These are phyloP conservation scores for Xestia ashworthii DNA, from an alignment of 2,888 invertebrate genomes.

Conservation along the genomic window DNA sequence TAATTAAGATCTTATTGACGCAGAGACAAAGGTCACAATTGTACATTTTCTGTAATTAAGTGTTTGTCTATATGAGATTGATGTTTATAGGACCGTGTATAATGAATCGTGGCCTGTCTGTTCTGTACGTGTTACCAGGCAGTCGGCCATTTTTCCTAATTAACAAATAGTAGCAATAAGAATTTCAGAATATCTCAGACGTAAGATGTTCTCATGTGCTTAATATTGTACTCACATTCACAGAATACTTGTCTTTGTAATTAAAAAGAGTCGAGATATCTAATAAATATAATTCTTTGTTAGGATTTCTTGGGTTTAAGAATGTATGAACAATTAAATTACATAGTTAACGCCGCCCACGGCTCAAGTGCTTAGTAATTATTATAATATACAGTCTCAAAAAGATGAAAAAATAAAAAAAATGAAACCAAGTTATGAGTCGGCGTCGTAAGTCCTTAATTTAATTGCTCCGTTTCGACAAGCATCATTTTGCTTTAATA, in stretches of 20 bases:
- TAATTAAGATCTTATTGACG: background rate
- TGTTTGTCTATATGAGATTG: too few relatives aligned
- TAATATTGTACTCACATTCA: background rate
- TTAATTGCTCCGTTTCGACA: slow-evolving; percentile 47
- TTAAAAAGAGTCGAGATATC: background rate
- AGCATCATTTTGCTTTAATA: slow-evolving; percentile 31
- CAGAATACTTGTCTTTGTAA: background rate
- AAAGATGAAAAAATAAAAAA: slow-evolving; percentile 11
- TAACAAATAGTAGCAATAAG: background rate
- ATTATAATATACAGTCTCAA: background rate
- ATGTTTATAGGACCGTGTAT: background rate
- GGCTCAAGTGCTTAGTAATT: slow-evolving; percentile 1
- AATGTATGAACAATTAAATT: background rate
- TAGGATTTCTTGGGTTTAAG: background rate
- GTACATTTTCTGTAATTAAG: background rate
- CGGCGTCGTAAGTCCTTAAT: slow-evolving; percentile 16
- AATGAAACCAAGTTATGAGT: slow-evolving; percentile 9
- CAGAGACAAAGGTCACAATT: background rate
- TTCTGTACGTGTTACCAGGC: background rate
- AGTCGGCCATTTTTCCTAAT: slow-evolving; percentile 3
- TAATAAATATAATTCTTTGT: background rate
- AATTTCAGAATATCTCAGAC: slow-evolving; percentile 4
- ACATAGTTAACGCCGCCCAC: slow-evolving; percentile 2
- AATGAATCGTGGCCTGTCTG: background rate
- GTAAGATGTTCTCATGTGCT: background rate